Base-by-base conservation (phyloP, 2,888 invertebrate genomes). In the Ceraclea dissimilis region DNA sequence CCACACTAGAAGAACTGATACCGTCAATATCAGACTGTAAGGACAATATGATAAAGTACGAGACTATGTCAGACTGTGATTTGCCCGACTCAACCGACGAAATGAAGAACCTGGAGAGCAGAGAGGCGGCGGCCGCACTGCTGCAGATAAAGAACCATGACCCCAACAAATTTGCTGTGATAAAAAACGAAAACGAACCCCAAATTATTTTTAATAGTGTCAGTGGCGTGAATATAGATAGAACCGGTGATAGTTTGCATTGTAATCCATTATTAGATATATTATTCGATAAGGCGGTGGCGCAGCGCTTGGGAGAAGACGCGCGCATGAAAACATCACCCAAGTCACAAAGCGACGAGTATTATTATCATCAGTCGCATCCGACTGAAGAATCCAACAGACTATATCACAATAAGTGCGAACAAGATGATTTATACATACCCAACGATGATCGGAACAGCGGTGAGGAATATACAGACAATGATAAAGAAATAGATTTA, bases 171-270 rank as follows among this genome's bases (percentile, higher is more conserved):
- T 78, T 76, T 66, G 69, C 67, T 22, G 68, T 73, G 57, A 59
- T 62, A 51, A 75, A 76, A 67, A 64, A 68, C 58, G 75, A 76
- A 65, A 74, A 75, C 60, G 74, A 72, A 57, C 78, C 79, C 46
- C 80, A 79, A 65, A 79, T 81, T 64, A 76, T 76, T 68, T 81
- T 79, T 68, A 81, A 80, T 68, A 79, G 75, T 63, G 79, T 79
- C 62, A 75, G 78, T 65, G 72, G 79, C 64, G 79, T 79, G 65
- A 78, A 79, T 58, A 71, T 79, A 46, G 80, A 80, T 65, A 70
- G 78, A 66, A 75, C 79, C 64, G 69, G 73, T 63, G 77, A 77
- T 67, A 76, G 74, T 64, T 73, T 77, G 74, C 78, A 78, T 66
- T 76, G 78, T 64, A 76, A 75, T 64, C 76, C 78, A 59, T 74